Base-by-base conservation (phyloP, 2,797 vertebrate genomes). In the Ctenochaetus hawaiiensis region DNA sequence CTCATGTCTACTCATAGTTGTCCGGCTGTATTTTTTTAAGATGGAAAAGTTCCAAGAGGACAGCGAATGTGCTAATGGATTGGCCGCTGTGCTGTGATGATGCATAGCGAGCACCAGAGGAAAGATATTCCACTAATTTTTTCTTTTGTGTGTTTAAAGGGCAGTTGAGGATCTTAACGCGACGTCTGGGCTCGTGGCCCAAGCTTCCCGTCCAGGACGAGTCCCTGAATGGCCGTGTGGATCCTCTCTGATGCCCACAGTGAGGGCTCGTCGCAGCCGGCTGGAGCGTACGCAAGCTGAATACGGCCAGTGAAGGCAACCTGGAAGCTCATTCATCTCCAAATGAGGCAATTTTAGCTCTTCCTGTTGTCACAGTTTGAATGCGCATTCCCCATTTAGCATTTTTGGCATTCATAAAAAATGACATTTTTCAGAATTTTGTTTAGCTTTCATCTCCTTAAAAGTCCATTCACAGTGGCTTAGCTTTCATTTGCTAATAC, bases 71-170 rank as follows among this genome's bases (percentile, higher is more conserved):
- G 80, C 76, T 86, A 83, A 89, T 86, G 82, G 78, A 58, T 57
- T 58, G 51, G 60, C 76, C 16, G 41, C 69, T 48, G 57, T 65
- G 52, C 62, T 12, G 54, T 56, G 59, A 61, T 79, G 59, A 75
- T 72, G 63, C 78, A 58, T 83, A 86, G 89, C 80, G 65, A 90
- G 69, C 57, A 57, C 59, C 57, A 49, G n/a, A 67, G 61, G 53
- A 80, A 76, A 43, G 70, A 86, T 67, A 84, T 83, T 62, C 77
- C 81, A 78, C 20, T 80, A 61, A 72, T 30, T 83, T 88, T 88
- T 90, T 57, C 59, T 64, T 77, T 84, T 78, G 64, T 82, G 68
- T 83, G 72, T 89, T 89, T 78, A 87, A 87, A 83, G 77, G 49
- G 64, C 44, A 68, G 62, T 30, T 48, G 56, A 67, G 72, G 1